Evolutionary conservation across 2,888 invertebrate species (phyloP), one percentile per base, ranked within the genome.

Genomic region (Antitype chi): DNA sequence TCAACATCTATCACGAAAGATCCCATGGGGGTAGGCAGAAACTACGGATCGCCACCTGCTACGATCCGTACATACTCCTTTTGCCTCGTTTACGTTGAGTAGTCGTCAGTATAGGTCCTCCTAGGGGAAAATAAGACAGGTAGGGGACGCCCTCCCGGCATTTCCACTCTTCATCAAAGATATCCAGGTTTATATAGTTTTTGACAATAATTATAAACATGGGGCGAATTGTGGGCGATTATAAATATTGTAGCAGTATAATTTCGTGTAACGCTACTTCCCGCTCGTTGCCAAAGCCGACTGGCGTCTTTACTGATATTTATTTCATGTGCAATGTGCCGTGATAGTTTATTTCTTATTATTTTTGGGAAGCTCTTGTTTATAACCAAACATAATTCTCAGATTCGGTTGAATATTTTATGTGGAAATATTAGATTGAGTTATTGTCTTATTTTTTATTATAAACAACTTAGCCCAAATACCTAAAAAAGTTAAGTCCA

Each of bases 281-380:
- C n/a, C 7, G 55, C 8, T 66, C 43, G 38, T 70, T 81, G 76
- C 70, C 74, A 76, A 70, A 81, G 25, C 59, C 38, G 23, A 68
- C 57, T 75, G 63, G 32, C 70, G 49, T 62, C 49, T 76, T 67
- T 60, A 25, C 32, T 70, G n/a, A 53, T 70, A 67, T 76, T 70
- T 70, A 76, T 81, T 76, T 69, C 55, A 57, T 70, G 43, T 49
- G 66, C 49, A 81, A 81, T 80, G 66, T 55, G 32, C 32, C 67
- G 52, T 76, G 59, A 76, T 60, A 73, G 75, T 73, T 78, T 75
- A 81, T 78, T 57, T 72, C 28, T 28, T 78, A 64, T 67, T 59
- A 53, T 55, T 62, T 76, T 52, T 32, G 60, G 60, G n/a, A 55
- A 70, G 23, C 15, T 60, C 11, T 15, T n/a, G 32, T 79, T 73